Conservation (phyloP, 1,140 invertebrate species). For the Elysia chlorotica region DNA sequence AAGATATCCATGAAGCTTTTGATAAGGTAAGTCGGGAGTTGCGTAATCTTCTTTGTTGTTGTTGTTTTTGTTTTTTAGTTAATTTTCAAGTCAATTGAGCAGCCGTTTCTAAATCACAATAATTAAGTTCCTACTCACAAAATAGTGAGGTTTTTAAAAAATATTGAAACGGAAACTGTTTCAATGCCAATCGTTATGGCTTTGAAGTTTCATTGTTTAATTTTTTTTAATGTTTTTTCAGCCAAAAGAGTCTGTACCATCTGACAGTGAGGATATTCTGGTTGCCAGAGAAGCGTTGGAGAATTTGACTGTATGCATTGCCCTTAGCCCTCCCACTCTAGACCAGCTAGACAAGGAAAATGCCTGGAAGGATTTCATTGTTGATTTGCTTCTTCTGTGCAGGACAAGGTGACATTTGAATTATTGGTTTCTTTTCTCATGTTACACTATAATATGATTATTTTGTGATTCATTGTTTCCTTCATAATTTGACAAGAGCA, state of each 20-base stretch:
- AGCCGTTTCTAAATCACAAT: no score
- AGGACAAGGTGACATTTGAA: constrained; percentile 62
- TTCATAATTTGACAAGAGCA: not conserved
- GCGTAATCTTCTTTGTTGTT: not conserved
- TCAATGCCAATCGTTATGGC: no score
- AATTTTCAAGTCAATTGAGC: no score
- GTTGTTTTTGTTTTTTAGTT: not conserved
- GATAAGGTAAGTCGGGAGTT: constrained; percentile 46
- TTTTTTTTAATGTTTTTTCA: no score
- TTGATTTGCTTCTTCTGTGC: constrained; percentile 83
- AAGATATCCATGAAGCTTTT: constrained; percentile 68
- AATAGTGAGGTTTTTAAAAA: no score
- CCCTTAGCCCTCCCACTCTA: constrained; percentile 81
- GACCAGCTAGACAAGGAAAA: constrained; percentile 76
- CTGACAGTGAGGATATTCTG: constrained; percentile 60
- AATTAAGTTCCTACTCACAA: no score
- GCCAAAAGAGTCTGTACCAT: constrained; percentile 37
- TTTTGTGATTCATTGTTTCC: not conserved
- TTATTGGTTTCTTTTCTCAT: not conserved
- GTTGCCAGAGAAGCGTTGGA: constrained; percentile 92
- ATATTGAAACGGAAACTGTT: no score
- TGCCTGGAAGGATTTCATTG: constrained; percentile 84
- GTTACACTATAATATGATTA: not conserved
- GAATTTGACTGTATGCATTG: constrained; percentile 85
- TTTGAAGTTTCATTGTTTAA: no score